phyloP scores from a whole-genome alignment of 2,797 vertebrate species.

The Scolopax rusticola region DNA sequence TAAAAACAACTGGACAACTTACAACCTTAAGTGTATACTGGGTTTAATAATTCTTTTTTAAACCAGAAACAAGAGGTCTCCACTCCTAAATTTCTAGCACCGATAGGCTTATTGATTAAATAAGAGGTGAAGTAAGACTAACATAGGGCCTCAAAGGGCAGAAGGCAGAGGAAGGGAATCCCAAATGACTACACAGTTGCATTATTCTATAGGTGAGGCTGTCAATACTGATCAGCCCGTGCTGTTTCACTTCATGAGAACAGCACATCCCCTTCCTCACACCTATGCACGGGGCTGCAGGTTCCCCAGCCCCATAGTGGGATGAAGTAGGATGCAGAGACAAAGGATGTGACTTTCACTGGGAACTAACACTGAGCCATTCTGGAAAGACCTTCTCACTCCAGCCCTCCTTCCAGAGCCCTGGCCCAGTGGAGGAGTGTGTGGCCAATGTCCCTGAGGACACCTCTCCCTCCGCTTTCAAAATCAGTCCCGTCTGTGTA shows the following conservation, averaged over 20 bases:
- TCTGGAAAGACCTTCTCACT: not conserved
- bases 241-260: not conserved
- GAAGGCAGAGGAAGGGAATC: not conserved
- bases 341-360: not conserved
- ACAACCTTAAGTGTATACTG: not conserved
- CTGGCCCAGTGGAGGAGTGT: rapidly evolving
- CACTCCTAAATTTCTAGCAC: not conserved
- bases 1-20: not conserved
- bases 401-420: not conserved
- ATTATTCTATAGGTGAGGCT: not conserved
- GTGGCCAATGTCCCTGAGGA: not conserved
- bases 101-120: not conserved
- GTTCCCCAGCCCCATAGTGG: not conserved
- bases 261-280: not conserved
- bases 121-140: not conserved
- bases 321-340: not conserved
- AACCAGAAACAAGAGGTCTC: not conserved
- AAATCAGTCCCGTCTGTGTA: not conserved
- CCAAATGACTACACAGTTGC: not conserved
- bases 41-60: not conserved
- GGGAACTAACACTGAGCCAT: not conserved
- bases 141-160: not conserved
- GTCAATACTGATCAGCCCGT: not conserved
- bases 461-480: not conserved
- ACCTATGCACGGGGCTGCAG: not conserved